Evolutionary conservation across 2,113 vertebrate species (phyloP), one percentile per base, ranked within the genome.

Genomic region (Zootoca vivipara): DNA sequence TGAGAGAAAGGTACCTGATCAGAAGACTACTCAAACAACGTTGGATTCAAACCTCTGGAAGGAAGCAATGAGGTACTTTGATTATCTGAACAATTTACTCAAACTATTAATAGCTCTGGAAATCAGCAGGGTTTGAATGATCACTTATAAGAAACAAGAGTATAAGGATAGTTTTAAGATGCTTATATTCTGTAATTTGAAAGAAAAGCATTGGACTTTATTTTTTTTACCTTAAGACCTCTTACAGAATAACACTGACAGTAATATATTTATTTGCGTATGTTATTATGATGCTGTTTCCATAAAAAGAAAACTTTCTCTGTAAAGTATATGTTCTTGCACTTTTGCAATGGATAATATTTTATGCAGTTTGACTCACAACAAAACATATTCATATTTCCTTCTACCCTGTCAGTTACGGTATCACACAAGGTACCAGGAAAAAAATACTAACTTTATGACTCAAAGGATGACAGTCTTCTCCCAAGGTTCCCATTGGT

Each of bases 381-480:
- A 62, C 0, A 0, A 87, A 46, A 74, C 75, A 30, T 77, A 72
- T n/a, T 10, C 15, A 72, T 15, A n/a, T 42, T 86, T 62, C 13
- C 52, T 82, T 82, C 85, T 94, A 85, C 82, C 69, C 85, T 78
- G 87, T 85, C 80, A 83, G 73, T 75, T 87, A 0, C 1, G 7
- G 67, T 10, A 8, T 75, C 38, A 3, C 28, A 75, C 82, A 78
- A 83, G 83, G 2, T 58, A 77, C 81, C 2, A 12, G 42, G 42
- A 77, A 20, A 82, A 3, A 87, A 0, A 9, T 89, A 96, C 98
- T 97, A 93, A 99, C 99, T 95, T 98, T 97, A 92, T 98, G 98
- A 83, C 98, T 99, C 96, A 98, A 75, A 0, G 98, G 98, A 90
- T 99, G 99, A 92, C 99, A 99, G 24, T 97, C 96, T 15, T 99